Evolutionary conservation across 2,113 vertebrate species (phyloP).

Genomic region (Pachypanchax playfairii): DNA sequence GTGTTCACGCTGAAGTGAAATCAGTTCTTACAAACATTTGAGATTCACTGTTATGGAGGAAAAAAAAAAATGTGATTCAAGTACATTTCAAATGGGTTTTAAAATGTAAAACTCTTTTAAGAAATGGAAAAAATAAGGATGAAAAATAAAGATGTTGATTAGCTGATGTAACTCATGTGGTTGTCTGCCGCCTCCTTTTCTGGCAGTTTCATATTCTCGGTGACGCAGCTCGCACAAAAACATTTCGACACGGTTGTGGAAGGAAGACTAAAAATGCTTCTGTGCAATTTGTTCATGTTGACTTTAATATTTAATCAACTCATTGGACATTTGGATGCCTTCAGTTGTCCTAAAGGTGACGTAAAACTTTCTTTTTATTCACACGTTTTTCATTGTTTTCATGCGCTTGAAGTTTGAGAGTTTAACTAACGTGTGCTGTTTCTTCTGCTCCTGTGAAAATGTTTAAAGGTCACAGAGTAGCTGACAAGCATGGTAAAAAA

Average conservation of each 20-base stretch:
- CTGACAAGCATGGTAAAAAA: accelerated
- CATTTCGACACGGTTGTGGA: too few relatives aligned
- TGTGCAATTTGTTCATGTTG: constrained; percentile 18
- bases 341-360: constrained; percentile 37
- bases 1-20: too few relatives aligned
- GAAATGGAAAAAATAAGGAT: too few relatives aligned
- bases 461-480: constrained; percentile 29
- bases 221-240: background rate
- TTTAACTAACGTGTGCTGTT: background rate
- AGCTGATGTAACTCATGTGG: background rate
- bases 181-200: background rate
- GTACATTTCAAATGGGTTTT: too few relatives aligned
- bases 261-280: constrained; percentile 32
- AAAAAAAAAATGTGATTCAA: too few relatives aligned
- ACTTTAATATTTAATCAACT: constrained; percentile 25
- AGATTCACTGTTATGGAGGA: too few relatives aligned
- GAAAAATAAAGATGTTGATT: too few relatives aligned
- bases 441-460: constrained; percentile 15
- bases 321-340: background rate
- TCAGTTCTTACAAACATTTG: too few relatives aligned
- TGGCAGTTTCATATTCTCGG: background rate
- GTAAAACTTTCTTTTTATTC: background rate
- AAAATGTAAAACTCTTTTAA: too few relatives aligned
- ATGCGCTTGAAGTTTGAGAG: background rate
- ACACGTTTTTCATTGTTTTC: background rate